Percentiles rank a stretch among this genome's conserved stretches.
Evolutionary conservation across 2,888 invertebrate genomes (phyloP).

Genomic region (Thera obeliscata): DNA sequence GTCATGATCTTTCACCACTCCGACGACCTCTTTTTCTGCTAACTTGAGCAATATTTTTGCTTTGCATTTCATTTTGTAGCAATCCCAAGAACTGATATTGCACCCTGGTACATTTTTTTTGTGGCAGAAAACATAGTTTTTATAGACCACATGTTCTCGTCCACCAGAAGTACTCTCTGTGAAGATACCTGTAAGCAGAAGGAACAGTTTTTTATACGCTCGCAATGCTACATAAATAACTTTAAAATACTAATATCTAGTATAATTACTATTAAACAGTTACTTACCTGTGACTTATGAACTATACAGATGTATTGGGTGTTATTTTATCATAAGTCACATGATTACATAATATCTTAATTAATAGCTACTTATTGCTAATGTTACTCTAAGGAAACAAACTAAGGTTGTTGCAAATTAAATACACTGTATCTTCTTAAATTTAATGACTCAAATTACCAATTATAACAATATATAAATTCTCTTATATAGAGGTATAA

Average conservation of each 20-base stretch:
- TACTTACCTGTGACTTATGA: no score
- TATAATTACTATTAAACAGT: no score
- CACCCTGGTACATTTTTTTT: constrained; percentile 7
- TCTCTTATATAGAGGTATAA: no score
- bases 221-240: not conserved
- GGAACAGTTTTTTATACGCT: not conserved
- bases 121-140: constrained; percentile 12
- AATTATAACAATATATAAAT: not conserved
- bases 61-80: constrained; percentile 12
- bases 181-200: constrained; percentile 7
- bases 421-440: not conserved
- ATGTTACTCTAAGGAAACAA: not conserved
- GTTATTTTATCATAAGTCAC: no score
- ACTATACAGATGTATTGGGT: no score
- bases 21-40: constrained; percentile 11
- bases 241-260: not conserved
- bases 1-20: constrained; percentile 5
- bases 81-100: constrained; percentile 17
- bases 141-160: constrained; percentile 12
- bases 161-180: not conserved
- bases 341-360: not conserved
- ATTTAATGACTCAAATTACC: not conserved
- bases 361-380: not conserved
- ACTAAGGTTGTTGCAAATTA: not conserved
- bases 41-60: constrained; percentile 15